Evolutionary conservation across 2,888 invertebrate species (phyloP), one percentile per base, ranked within the genome.

Genomic region (Eudemis profundana): DNA sequence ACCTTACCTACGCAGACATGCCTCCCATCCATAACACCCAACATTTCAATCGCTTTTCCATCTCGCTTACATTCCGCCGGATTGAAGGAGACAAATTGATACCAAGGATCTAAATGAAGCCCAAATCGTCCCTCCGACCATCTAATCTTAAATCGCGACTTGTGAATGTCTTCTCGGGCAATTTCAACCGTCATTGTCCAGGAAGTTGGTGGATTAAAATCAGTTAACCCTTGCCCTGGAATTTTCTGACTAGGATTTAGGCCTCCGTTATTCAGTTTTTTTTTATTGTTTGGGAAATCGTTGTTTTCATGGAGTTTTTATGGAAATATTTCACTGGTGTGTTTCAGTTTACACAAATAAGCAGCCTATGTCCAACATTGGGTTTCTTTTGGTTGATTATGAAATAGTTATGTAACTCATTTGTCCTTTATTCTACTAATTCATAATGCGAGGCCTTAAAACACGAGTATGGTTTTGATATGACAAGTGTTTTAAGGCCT

Each of bases 191-290:
- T 60, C 59, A 53, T 65, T 65, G 59, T 65, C 51, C 60, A 65
- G 60, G 57, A 65, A 65, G 65, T 59, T 65, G 51, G 46, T 65
- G 53, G 53, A 65, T 65, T 60, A 65, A 65, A 65, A 53, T 60
- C 65, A 47, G 59, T 65, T 65, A 44, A 40, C 44, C 44, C 50
- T 46, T 47, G 44, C 51, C 40, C 29, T 23, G 15, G 19, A 29
- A 46, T 53, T 40, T 59, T 21, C 38, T 27, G 36, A 33, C 44
- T 27, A 27, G 42, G 7, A 27, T 4, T 14, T 50, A n/a, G n/a
- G 14, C n/a, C 47, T 15, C 23, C 3, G 23, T 1, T 8, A 47
- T 23, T 14, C n/a, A 7, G 10, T 19, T 3, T 7, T 19, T 46
- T n/a, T 2, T 0, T 7, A 5, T 27, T 5, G 27, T 7, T 27